Evolutionary conservation across 2,888 invertebrate genomes (phyloP).

Genomic region (Eudemis profundana): DNA sequence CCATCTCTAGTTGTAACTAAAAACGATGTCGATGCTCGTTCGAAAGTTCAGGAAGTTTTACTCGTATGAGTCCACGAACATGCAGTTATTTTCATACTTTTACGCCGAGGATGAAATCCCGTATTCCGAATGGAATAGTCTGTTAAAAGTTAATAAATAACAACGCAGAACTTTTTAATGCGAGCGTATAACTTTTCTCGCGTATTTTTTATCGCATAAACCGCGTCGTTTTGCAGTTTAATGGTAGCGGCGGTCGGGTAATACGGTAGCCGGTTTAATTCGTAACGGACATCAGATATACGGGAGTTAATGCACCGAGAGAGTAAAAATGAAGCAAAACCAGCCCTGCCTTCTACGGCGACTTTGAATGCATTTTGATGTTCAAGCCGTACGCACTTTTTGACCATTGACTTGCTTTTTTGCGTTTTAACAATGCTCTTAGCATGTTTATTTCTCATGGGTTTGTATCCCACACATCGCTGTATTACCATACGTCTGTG

Average conservation of each 20-base stretch:
- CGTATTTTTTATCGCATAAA: slow-evolving; percentile 45
- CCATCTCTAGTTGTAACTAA: too few species aligned
- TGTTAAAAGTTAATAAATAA: slow-evolving; percentile 36
- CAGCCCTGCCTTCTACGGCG: slow-evolving; percentile 44
- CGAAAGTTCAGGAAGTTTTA: background rate
- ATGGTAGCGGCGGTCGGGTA: slow-evolving; percentile 49
- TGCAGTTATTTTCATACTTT: slow-evolving; percentile 15
- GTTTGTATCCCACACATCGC: slow-evolving; percentile 27
- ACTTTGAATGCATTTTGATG: slow-evolving; percentile 43
- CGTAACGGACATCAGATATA: slow-evolving; percentile 55
- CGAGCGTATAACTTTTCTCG: slow-evolving; percentile 38
- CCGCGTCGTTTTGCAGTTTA: slow-evolving; percentile 46
- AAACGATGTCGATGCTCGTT: too few species aligned
- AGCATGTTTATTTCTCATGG: slow-evolving; percentile 5
- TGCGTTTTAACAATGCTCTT: slow-evolving; percentile 39
- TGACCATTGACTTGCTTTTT: slow-evolving; percentile 33
- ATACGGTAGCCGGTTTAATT: slow-evolving; percentile 60
- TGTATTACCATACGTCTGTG: slow-evolving; percentile 30
- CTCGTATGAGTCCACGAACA: too few species aligned
- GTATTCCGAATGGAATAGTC: slow-evolving; percentile 1
- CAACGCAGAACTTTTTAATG: slow-evolving; percentile 32
- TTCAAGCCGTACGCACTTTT: slow-evolving; percentile 37
- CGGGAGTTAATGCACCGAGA: slow-evolving; percentile 49
- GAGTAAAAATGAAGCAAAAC: slow-evolving; percentile 51
- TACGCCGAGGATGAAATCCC: slow-evolving; percentile 9